Evolutionary conservation across 2,888 invertebrate genomes (phyloP).

Genomic region (Drosophila anomelani): DNA sequence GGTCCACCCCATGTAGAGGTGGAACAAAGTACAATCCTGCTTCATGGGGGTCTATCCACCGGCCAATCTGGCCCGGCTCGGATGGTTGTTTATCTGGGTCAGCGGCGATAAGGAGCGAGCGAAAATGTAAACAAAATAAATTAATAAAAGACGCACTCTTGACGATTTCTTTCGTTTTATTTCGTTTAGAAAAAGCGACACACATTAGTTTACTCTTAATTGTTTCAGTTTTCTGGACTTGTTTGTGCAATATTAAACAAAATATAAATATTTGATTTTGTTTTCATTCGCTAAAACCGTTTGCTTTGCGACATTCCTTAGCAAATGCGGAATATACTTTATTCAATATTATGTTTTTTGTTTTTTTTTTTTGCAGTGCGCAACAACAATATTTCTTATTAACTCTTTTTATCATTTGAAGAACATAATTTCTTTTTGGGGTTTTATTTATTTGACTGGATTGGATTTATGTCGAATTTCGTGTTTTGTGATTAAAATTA

Average conservation of each 20-base stretch:
- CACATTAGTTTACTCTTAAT: constrained; percentile 43
- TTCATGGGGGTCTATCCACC: neutral
- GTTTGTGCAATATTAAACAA: constrained; percentile 58
- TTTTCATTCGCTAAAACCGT: constrained; percentile 24
- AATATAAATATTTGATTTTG: constrained; percentile 44
- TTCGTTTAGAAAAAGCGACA: constrained; percentile 78
- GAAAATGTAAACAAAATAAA: neutral
- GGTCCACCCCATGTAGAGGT: neutral
- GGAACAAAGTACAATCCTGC: neutral
- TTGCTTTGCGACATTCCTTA: constrained; percentile 10
- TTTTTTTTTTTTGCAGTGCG: constrained; percentile 20
- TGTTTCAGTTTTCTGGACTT: constrained; percentile 26
- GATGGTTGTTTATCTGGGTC: constrained; percentile 2
- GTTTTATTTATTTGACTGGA: constrained; percentile 2
- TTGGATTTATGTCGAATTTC: neutral
- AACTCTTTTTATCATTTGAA: neutral
- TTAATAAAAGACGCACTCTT: constrained; percentile 7
- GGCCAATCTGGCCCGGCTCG: neutral
- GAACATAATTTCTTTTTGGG: constrained; percentile 4
- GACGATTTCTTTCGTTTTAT: constrained; percentile 48
- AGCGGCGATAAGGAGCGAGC: neutral
- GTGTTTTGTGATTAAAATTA: neutral
- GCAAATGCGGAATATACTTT: constrained; percentile 8
- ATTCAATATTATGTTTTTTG: neutral
- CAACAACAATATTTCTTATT: constrained; percentile 46